These are phyloP conservation scores for Dendrophyllia cribrosa DNA, from an alignment of 64 coral and sea anemone genomes.

Conservation along the genomic window DNA sequence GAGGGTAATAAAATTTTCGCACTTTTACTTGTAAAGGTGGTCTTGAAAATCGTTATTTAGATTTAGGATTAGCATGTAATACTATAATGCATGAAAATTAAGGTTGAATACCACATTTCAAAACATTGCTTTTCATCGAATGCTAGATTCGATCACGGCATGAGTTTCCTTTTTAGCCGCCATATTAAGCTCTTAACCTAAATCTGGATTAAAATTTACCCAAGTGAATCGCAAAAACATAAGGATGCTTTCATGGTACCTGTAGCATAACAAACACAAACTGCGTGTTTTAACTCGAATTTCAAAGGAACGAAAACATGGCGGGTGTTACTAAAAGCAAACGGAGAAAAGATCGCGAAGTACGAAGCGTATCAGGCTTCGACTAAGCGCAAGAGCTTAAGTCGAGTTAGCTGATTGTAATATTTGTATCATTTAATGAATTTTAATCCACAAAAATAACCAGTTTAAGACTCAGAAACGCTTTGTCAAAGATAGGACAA, in stretches of 20 bases:
- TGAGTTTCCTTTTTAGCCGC: not conserved
- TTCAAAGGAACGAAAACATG: conserved; percentile 16
- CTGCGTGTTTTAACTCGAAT: not conserved
- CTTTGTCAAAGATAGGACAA: not conserved
- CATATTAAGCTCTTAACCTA: not conserved
- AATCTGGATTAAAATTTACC: conserved; percentile 26
- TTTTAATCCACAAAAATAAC: conserved; percentile 19
- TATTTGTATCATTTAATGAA: not conserved
- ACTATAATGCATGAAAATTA: not conserved
- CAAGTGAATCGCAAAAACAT: not conserved
- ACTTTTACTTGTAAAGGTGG: not conserved
- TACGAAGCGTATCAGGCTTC: not conserved
- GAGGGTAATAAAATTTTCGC: not conserved
- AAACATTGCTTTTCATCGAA: not conserved
- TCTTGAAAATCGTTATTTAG: not conserved
- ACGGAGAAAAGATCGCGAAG: not conserved
- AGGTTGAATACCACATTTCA: not conserved
- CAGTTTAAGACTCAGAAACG: not conserved
- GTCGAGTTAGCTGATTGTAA: not conserved
- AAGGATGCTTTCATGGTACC: not conserved
- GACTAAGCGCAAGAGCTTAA: not conserved
- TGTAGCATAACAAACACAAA: not conserved
- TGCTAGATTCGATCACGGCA: not conserved
- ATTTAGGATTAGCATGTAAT: not conserved
- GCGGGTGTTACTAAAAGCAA: conserved; percentile 28